Conservation (phyloP, 2,113 vertebrate genomes). For the Upupa epops region DNA sequence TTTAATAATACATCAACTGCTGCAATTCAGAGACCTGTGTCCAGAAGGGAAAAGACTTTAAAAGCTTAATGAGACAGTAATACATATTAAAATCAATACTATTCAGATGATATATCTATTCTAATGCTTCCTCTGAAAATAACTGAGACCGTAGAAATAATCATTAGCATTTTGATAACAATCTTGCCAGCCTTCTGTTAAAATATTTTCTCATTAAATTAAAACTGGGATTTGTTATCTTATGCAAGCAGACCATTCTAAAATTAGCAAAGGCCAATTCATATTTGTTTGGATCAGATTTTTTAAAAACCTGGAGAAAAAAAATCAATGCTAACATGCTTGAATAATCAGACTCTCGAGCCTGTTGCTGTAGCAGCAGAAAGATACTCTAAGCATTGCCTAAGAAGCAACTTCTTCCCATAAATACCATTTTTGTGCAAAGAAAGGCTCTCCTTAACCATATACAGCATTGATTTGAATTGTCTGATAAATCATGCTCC, state of each 20-base stretch:
- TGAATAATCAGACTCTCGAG: slow-evolving; percentile 2
- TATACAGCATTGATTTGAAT: neutral
- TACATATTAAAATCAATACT: slow-evolving; percentile 57
- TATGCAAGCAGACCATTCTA: slow-evolving; percentile 32
- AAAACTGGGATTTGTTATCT: slow-evolving; percentile 47
- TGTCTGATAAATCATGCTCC: slow-evolving; percentile 6
- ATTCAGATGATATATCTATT: slow-evolving; percentile 56
- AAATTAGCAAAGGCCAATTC: slow-evolving; percentile 15
- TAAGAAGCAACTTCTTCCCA: neutral
- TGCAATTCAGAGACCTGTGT: slow-evolving; percentile 40
- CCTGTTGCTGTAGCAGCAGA: slow-evolving; percentile 31
- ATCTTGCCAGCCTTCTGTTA: slow-evolving; percentile 54
- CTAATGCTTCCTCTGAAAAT: slow-evolving; percentile 51
- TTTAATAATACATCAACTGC: neutral
- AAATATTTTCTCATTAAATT: slow-evolving; percentile 40
- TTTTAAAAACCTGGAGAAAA: neutral
- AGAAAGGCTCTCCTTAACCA: neutral
- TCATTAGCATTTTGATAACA: slow-evolving; percentile 65
- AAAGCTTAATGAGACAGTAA: slow-evolving; percentile 52
- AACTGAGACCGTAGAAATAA: slow-evolving; percentile 24
- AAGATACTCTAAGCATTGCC: neutral
- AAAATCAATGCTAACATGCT: neutral
- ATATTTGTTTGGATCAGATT: slow-evolving; percentile 5
- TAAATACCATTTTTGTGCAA: slow-evolving; percentile 1
- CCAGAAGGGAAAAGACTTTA: slow-evolving; percentile 46